Evolutionary conservation across 2,888 invertebrate species (phyloP).

Genomic region (Monoplex corrugatus): DNA sequence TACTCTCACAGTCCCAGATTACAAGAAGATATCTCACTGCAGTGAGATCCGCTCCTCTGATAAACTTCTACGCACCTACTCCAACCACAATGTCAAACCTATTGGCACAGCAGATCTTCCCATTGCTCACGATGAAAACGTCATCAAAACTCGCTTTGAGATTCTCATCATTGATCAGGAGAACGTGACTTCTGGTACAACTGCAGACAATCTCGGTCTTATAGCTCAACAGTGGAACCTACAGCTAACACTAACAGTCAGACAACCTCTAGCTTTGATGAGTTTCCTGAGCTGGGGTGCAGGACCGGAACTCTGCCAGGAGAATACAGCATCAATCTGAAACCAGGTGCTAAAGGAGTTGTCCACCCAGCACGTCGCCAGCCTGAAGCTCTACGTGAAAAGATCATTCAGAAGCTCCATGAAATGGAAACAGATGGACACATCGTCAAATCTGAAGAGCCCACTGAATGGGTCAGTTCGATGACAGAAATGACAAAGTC

Average conservation of each 20-base stretch:
- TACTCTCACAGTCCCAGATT: too few species aligned
- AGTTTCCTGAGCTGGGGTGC: slow-evolving; percentile 8
- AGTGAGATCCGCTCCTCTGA: too few species aligned
- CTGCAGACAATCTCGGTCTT: too few species aligned
- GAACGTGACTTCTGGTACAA: too few species aligned
- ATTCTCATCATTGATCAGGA: too few species aligned
- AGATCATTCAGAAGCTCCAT: slow-evolving; percentile 57
- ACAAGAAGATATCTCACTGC: too few species aligned
- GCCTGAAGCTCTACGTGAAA: not conserved
- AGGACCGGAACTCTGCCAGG: not conserved
- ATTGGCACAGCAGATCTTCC: too few species aligned
- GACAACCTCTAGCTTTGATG: not conserved
- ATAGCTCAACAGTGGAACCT: not conserved
- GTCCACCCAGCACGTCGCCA: slow-evolving; percentile 3
- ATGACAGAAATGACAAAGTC: slow-evolving; percentile 63
- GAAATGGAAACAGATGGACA: slow-evolving; percentile 63
- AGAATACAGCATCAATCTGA: slow-evolving; percentile 9
- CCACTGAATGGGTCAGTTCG: slow-evolving; percentile 65
- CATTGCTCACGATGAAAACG: too few species aligned
- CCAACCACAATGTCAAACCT: too few species aligned
- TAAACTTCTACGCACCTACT: too few species aligned
- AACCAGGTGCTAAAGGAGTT: slow-evolving; percentile 4
- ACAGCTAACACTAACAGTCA: not conserved
- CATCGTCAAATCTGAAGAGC: slow-evolving; percentile 58
- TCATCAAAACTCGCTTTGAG: too few species aligned